These are phyloP conservation scores for Pangasianodon gigas DNA, from an alignment of 2,113 vertebrate species.

Conservation along the genomic window DNA sequence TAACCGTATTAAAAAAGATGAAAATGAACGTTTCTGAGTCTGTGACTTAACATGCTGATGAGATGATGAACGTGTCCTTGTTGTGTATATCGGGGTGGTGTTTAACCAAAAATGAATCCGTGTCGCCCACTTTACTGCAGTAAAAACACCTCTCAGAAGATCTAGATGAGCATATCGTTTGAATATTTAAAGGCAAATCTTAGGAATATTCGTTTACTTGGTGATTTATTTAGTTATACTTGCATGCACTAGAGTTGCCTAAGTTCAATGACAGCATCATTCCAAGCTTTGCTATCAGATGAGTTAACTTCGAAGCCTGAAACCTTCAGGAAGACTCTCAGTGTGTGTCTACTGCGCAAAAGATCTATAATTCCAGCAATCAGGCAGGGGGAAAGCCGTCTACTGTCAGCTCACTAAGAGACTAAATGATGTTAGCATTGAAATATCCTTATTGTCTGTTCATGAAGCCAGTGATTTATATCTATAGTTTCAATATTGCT, in stretches of 20 bases:
- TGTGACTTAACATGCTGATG: constrained; percentile 1
- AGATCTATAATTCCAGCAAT: constrained; percentile 28
- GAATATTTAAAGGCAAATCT: constrained; percentile 18
- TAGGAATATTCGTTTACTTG: neutral
- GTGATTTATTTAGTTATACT: constrained; percentile 38
- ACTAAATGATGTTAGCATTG: constrained; percentile 17
- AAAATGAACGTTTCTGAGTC: neutral
- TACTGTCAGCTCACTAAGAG: constrained; percentile 35
- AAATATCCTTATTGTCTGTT: constrained; percentile 26
- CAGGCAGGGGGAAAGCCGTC: constrained; percentile 25
- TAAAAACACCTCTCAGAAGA: neutral
- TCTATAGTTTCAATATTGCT: constrained; percentile 35
- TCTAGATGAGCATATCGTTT: neutral
- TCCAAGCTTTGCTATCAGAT: constrained; percentile 40
- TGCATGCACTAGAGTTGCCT: constrained; percentile 49
- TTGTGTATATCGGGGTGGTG: neutral
- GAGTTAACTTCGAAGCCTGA: neutral
- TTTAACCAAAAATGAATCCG: neutral
- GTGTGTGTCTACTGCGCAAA: constrained; percentile 19
- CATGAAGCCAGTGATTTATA: neutral
- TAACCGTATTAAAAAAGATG: neutral
- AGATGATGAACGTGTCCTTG: neutral
- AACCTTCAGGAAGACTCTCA: constrained; percentile 23
- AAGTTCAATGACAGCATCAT: constrained; percentile 35
- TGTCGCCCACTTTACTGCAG: neutral